Conservation (phyloP, 2,888 invertebrate species). For the Caenorhabditis plicata region DNA sequence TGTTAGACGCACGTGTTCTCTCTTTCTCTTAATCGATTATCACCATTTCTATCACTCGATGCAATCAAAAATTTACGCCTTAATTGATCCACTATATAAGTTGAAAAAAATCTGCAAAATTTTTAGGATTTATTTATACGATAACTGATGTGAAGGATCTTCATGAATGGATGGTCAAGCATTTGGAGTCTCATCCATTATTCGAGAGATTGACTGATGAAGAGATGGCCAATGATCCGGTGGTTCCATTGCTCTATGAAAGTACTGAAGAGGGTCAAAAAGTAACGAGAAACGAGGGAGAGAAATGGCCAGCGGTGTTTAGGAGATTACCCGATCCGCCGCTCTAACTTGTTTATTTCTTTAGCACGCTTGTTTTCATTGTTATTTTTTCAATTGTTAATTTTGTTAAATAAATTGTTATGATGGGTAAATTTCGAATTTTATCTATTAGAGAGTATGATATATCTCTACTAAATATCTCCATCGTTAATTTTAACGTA, state of each 20-base stretch:
- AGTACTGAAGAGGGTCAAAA: slow-evolving; percentile 96
- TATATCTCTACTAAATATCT: too few relatives aligned
- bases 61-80: too few relatives aligned
- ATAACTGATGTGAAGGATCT: slow-evolving; percentile 96
- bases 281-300: slow-evolving; percentile 86
- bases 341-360: slow-evolving; percentile 7
- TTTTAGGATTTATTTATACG: slow-evolving; percentile 86
- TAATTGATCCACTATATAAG: background rate
- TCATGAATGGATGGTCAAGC: slow-evolving; percentile 92
- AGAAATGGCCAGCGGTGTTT: slow-evolving; percentile 82
- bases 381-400: too few relatives aligned
- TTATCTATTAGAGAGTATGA: too few relatives aligned
- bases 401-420: too few relatives aligned
- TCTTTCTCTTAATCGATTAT: too few relatives aligned
- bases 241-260: slow-evolving; percentile 84
- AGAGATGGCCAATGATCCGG: slow-evolving; percentile 71
- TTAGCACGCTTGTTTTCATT: background rate
- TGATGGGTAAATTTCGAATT: too few relatives aligned
- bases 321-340: slow-evolving; percentile 72
- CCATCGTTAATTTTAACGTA: too few relatives aligned
- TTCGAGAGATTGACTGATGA: slow-evolving; percentile 70
- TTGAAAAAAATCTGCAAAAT: slow-evolving; percentile 30
- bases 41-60: too few relatives aligned
- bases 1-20: too few relatives aligned
- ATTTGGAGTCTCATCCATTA: slow-evolving; percentile 85